Conservation (phyloP, 2,888 invertebrate genomes). For the Tipula confusa region DNA sequence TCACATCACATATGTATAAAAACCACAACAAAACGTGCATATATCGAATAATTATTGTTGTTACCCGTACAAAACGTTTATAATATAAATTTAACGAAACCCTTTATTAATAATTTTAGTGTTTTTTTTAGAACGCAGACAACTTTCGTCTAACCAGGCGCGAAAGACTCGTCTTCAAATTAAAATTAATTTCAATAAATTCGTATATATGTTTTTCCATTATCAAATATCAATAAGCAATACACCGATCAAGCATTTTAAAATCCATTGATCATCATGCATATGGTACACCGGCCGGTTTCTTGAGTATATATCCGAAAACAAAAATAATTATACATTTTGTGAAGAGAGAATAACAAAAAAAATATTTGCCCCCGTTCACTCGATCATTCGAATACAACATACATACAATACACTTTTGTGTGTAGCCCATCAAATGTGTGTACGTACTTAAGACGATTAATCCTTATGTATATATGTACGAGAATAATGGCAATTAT, state of each 20-base stretch:
- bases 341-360: not conserved
- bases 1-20: too few species aligned
- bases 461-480: not conserved
- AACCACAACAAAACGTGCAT: too few species aligned
- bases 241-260: not conserved
- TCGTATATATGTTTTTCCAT: too few species aligned
- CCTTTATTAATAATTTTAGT: too few species aligned
- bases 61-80: too few species aligned
- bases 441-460: not conserved
- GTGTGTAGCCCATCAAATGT: not conserved
- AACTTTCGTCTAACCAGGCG: too few species aligned
- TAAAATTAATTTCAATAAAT: too few species aligned
- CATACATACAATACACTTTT: not conserved
- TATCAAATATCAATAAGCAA: not conserved
- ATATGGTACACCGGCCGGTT: slow-evolving; percentile 1
- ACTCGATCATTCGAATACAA: not conserved
- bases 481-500: slow-evolving; percentile 4
- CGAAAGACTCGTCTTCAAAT: too few species aligned
- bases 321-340: not conserved
- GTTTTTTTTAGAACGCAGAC: too few species aligned
- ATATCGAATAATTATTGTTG: too few species aligned
- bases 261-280: not conserved
- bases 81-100: too few species aligned
- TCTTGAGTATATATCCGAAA: not conserved
- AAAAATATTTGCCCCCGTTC: not conserved